phyloP scores from a whole-genome alignment of 2,113 vertebrate species.

The Tachysurus vachellii region DNA sequence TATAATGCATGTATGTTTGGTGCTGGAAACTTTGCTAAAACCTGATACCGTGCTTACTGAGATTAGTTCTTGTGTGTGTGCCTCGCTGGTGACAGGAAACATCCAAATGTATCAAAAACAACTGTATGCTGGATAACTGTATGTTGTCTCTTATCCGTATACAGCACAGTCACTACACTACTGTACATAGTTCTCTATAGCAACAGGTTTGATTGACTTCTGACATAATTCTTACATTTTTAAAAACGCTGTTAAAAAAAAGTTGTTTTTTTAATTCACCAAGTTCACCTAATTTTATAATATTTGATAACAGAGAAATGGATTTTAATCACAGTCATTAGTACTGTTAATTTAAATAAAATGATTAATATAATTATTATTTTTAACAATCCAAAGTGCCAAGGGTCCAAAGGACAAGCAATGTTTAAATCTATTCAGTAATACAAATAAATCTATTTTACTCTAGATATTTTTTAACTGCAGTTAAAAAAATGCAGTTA shows the following conservation, averaged over 20 bases:
- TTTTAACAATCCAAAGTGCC: background rate
- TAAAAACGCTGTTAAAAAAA: background rate
- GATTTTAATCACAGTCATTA: background rate
- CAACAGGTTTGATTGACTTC: background rate
- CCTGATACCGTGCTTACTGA: background rate
- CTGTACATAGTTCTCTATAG: background rate
- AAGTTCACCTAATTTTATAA: background rate
- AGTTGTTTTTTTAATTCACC: background rate
- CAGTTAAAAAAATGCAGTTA: no score
- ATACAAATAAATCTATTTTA: background rate
- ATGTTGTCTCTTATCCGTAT: background rate
- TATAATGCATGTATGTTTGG: background rate
- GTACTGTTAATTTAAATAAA: background rate
- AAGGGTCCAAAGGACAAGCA: background rate
- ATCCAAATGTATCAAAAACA: background rate
- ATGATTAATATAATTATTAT: background rate
- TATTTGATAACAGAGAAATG: background rate
- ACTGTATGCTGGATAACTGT: background rate
- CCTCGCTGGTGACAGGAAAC: background rate
- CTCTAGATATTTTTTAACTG: background rate
- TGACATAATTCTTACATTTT: background rate
- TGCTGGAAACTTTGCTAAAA: background rate
- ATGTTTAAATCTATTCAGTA: background rate
- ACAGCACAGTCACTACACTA: background rate
- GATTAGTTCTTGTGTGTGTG: background rate